These are phyloP conservation scores for Nephrotoma flavescens DNA, from an alignment of 2,888 invertebrate species.

Conservation along the genomic window DNA sequence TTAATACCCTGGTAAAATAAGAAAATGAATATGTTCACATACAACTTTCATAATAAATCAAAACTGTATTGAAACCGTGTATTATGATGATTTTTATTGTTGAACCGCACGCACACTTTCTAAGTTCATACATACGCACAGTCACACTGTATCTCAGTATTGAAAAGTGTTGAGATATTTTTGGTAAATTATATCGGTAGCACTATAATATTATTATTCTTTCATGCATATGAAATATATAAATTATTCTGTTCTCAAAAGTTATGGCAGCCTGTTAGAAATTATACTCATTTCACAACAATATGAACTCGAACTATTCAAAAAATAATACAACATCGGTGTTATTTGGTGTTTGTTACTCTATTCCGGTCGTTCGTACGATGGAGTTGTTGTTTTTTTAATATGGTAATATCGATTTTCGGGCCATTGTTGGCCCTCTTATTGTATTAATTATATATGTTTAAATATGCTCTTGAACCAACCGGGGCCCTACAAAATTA, in stretches of 20 bases:
- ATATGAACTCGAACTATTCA: neutral
- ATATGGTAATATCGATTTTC: neutral
- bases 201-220: too few species aligned
- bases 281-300: neutral
- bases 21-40: slow-evolving; percentile 4
- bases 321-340: neutral
- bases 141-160: neutral
- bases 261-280: neutral
- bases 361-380: neutral
- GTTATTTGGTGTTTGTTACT: neutral
- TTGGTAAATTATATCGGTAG: neutral
- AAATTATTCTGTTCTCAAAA: neutral
- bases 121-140: neutral
- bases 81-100: neutral
- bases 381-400: neutral
- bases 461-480: neutral
- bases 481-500: neutral
- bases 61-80: neutral
- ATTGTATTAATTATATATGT: neutral
- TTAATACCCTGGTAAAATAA: neutral
- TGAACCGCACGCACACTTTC: neutral
- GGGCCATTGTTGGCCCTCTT: neutral
- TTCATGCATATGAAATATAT: neutral
- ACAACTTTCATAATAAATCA: neutral
- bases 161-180: neutral